phyloP scores from a whole-genome alignment of 2,113 vertebrate species.

The Neolamprologus modestus region DNA sequence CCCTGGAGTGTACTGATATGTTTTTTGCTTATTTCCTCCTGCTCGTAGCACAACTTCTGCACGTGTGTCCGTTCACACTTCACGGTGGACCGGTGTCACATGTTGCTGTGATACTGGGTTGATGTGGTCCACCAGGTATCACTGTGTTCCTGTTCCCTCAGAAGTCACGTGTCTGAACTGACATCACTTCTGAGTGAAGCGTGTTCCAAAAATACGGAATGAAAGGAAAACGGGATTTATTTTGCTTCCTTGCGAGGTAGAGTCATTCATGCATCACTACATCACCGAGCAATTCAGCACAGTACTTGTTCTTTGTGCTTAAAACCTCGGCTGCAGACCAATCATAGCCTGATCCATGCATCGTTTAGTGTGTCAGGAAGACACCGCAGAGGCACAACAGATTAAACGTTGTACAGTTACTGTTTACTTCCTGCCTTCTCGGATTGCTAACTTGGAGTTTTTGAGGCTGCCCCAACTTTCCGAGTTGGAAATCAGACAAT shows the following conservation, averaged over 20 bases:
- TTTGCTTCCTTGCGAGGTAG: fast-evolving
- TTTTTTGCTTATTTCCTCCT: not conserved
- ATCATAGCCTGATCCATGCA: not conserved
- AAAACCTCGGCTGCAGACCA: not conserved
- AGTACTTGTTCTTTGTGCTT: not conserved
- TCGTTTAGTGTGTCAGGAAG: not conserved
- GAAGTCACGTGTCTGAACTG: not conserved
- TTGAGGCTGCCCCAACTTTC: not conserved
- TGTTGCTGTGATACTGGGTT: not conserved
- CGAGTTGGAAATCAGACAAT: not conserved
- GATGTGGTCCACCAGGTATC: not conserved
- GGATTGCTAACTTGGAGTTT: not conserved
- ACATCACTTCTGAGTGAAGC: not conserved
- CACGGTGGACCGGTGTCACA: not conserved
- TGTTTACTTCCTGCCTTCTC: not conserved
- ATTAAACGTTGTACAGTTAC: not conserved
- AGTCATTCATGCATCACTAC: no score
- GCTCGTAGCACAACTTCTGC: not conserved
- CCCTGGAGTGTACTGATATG: not conserved
- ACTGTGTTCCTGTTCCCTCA: not conserved
- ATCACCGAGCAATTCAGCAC: not conserved
- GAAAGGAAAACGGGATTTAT: not conserved
- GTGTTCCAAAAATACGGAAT: not conserved
- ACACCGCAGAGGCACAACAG: not conserved
- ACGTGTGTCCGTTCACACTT: fast-evolving